phyloP scores from a whole-genome alignment of 2,888 invertebrate species.

The Melanostoma scalare region DNA sequence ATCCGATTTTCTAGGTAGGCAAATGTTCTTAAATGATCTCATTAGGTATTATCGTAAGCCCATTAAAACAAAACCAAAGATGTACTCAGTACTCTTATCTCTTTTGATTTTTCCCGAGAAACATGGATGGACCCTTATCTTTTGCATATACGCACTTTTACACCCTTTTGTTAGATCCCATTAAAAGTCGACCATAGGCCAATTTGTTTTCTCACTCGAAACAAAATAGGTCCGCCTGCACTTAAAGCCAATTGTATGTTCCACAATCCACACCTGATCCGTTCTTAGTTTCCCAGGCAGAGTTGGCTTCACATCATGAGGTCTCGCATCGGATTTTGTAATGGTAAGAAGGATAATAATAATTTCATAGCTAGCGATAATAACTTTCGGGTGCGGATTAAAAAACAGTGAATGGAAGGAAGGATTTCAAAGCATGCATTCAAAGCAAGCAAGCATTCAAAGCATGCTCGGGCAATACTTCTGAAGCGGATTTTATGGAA shows the following conservation, averaged over 20 bases:
- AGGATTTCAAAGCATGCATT: too few species aligned
- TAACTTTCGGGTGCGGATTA: constrained; percentile 10
- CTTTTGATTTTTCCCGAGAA: constrained; percentile 17
- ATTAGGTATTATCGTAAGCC: constrained; percentile 71
- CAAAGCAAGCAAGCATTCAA: too few species aligned
- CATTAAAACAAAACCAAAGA: constrained; percentile 61
- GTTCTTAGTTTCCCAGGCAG: constrained; percentile 23
- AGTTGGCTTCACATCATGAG: constrained; percentile 51
- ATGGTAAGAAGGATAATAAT: constrained; percentile 44
- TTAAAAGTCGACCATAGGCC: constrained; percentile 71
- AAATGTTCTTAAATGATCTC: constrained; percentile 55
- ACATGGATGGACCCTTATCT: neutral
- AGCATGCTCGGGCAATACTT: too few species aligned
- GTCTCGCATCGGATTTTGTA: neutral
- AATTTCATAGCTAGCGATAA: constrained; percentile 44
- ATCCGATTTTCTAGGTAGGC: constrained; percentile 91
- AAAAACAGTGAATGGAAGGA: neutral
- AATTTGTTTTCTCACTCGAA: constrained; percentile 67
- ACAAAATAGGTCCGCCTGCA: constrained; percentile 64
- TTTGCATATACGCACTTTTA: constrained; percentile 5
- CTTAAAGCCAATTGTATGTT: constrained; percentile 60
- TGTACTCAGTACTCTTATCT: neutral
- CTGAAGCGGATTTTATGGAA: too few species aligned
- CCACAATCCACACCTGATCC: constrained; percentile 42
- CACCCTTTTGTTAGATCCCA: constrained; percentile 65